These are phyloP conservation scores for Drosophila mayri DNA, from an alignment of 1,140 invertebrate genomes.

Conservation along the genomic window DNA sequence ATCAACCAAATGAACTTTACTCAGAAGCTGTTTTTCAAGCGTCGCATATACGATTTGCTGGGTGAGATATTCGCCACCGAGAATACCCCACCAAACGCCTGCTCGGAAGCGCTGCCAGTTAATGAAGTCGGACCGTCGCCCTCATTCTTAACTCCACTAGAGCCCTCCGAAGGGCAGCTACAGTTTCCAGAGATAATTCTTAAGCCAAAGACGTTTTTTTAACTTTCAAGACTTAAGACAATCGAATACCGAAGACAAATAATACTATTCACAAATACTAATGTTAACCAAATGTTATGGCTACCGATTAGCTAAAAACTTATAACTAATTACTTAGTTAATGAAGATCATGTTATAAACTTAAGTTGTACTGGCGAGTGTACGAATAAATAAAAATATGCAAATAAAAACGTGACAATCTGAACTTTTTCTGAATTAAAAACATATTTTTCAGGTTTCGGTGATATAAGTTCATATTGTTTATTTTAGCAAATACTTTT, in stretches of 20 bases:
- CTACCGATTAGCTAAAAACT: background rate
- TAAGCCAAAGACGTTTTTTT: slow-evolving; percentile 36
- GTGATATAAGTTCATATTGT: slow-evolving; percentile 44
- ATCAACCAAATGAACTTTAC: slow-evolving; percentile 73
- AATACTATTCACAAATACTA: background rate
- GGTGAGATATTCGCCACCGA: slow-evolving; percentile 61
- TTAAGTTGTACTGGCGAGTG: background rate
- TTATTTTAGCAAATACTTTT: slow-evolving; percentile 71
- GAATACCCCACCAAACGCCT: background rate
- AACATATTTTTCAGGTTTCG: background rate
- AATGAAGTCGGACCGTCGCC: background rate
- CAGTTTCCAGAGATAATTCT: slow-evolving; percentile 50
- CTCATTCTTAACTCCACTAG: slow-evolving; percentile 1
- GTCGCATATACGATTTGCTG: slow-evolving; percentile 71
- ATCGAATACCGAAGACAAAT: background rate
- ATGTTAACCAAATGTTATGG: background rate
- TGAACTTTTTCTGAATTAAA: background rate
- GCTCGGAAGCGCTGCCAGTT: background rate
- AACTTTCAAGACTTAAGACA: background rate
- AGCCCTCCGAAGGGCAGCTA: slow-evolving; percentile 26
- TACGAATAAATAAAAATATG: too few species aligned
- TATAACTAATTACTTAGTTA: background rate
- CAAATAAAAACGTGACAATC: background rate
- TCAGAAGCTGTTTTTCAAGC: slow-evolving; percentile 77
- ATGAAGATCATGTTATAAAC: background rate